These are phyloP conservation scores for Sinocyclocheilus rhinocerous DNA, from an alignment of 2,113 vertebrate species.

Conservation along the genomic window DNA sequence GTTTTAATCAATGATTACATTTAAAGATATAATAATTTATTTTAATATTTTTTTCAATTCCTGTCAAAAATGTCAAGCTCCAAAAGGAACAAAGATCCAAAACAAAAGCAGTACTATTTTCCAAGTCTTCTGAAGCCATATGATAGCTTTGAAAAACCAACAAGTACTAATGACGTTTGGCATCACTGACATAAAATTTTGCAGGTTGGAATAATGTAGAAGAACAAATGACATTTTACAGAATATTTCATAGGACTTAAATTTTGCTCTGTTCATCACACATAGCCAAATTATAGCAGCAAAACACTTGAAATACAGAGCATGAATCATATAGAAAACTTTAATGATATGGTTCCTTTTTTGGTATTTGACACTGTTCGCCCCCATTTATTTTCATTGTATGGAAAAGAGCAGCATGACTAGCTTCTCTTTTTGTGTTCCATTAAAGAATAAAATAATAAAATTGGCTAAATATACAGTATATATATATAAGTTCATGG, in stretches of 20 bases:
- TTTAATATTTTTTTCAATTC: neutral
- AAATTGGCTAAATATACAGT: neutral
- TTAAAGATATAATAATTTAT: no score
- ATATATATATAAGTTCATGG: neutral
- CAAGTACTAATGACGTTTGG: no score
- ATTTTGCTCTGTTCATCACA: neutral
- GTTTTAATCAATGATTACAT: neutral
- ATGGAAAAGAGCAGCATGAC: neutral
- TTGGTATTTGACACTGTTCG: neutral
- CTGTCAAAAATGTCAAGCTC: neutral
- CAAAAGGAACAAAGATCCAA: neutral
- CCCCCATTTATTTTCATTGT: neutral
- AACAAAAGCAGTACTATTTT: no score
- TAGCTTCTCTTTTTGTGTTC: neutral
- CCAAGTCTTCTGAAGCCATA: no score
- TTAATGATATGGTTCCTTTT: no score
- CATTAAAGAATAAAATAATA: neutral
- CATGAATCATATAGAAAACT: neutral
- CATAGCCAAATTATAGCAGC: neutral
- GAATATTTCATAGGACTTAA: neutral
- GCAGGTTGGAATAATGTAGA: no score
- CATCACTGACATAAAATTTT: no score
- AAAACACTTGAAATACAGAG: neutral
- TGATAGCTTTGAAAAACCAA: no score
- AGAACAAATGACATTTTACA: no score